Conservation (phyloP, 1,140 invertebrate species). For the Drosophila sulfurigaster region DNA sequence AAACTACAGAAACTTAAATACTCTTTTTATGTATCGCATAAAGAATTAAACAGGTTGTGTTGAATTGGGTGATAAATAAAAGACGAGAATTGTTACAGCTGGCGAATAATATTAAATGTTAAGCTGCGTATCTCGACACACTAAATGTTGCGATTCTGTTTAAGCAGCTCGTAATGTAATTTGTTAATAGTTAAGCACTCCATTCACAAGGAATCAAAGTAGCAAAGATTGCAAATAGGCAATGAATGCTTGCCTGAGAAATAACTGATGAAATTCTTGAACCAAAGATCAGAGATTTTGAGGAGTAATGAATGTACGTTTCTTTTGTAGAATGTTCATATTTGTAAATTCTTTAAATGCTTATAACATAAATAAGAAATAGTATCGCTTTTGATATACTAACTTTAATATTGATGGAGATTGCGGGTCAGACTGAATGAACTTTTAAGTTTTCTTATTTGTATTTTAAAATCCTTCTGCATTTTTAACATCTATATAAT, state of each 20-base stretch:
- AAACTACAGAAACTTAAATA: slow-evolving; percentile 13
- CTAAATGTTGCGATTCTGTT: background rate
- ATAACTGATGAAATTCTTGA: too few relatives aligned
- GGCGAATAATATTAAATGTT: background rate
- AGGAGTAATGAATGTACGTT: too few relatives aligned
- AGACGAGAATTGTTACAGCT: slow-evolving; percentile 1
- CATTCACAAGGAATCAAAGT: background rate
- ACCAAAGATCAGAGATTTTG: too few relatives aligned
- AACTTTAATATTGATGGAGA: too few relatives aligned
- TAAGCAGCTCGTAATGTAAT: background rate
- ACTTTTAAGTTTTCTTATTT: too few relatives aligned
- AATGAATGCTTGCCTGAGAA: background rate
- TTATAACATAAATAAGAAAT: too few relatives aligned
- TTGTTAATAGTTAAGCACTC: background rate
- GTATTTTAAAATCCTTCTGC: too few relatives aligned
- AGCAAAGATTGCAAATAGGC: background rate
- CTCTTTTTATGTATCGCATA: slow-evolving; percentile 17
- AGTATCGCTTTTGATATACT: too few relatives aligned
- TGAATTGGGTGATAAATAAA: slow-evolving; percentile 8
- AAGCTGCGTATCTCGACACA: background rate
- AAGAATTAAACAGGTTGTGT: slow-evolving; percentile 11
- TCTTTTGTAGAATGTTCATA: too few relatives aligned
- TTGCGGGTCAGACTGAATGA: too few relatives aligned
- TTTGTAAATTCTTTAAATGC: too few relatives aligned
- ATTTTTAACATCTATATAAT: too few relatives aligned